Conservation (phyloP, 1,140 invertebrate genomes). For the Idris sp. region DNA sequence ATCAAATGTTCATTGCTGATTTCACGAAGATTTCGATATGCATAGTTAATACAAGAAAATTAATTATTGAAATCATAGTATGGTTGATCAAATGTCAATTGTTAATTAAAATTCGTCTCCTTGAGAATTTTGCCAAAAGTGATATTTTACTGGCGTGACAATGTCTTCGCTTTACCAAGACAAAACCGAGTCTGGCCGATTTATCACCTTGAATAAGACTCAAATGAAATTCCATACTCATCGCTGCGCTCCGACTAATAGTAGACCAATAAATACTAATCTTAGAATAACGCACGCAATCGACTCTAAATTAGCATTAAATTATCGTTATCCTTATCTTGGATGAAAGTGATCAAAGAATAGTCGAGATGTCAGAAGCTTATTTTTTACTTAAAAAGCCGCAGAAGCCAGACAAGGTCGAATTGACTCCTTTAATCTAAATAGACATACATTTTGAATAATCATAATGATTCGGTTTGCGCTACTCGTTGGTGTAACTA, state of each 20-base stretch:
- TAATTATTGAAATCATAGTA: slow-evolving; percentile 57
- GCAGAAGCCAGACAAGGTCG: slow-evolving; percentile 24
- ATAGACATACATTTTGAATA: slow-evolving; percentile 48
- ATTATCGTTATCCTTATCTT: slow-evolving; percentile 7
- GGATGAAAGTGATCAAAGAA: slow-evolving; percentile 7
- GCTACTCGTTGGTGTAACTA: slow-evolving; percentile 32
- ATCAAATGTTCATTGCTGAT: slow-evolving; percentile 19
- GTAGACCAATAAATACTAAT: slow-evolving; percentile 14
- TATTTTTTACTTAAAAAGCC: slow-evolving; percentile 16
- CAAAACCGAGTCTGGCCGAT: slow-evolving; percentile 55
- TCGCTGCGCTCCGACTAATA: slow-evolving; percentile 23
- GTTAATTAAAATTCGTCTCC: slow-evolving; percentile 60
- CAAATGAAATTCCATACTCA: slow-evolving; percentile 43
- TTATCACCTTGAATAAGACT: slow-evolving; percentile 52
- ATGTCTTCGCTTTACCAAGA: slow-evolving; percentile 49
- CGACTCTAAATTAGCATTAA: slow-evolving; percentile 23
- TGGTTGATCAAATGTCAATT: slow-evolving; percentile 38
- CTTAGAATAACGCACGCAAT: slow-evolving; percentile 24
- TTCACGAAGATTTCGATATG: slow-evolving; percentile 30
- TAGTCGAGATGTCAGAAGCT: slow-evolving; percentile 11
- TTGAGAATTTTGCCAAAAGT: slow-evolving; percentile 48
- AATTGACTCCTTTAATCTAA: slow-evolving; percentile 40
- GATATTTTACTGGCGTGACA: slow-evolving; percentile 61
- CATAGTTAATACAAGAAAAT: no score
- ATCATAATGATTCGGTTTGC: slow-evolving; percentile 57